A percentile compares a stretch with the other conserved stretches of the same genome.
Evolutionary conservation across 2,113 vertebrate species (phyloP).

Genomic region (Empidonax traillii): DNA sequence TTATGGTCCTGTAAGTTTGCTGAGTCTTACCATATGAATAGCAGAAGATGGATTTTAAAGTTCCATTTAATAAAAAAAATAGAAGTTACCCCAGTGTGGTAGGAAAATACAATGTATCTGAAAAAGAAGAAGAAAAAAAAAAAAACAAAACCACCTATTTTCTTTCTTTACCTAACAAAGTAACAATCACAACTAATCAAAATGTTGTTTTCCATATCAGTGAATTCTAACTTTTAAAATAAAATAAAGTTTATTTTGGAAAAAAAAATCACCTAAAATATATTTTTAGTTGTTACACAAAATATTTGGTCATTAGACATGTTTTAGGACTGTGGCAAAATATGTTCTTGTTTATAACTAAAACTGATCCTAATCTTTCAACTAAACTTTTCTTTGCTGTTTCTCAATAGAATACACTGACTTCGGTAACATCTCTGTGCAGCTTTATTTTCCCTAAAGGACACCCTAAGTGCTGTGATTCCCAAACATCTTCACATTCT

Average conservation of each 20-base stretch:
- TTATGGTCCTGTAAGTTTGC: not conserved
- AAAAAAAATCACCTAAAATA: not conserved
- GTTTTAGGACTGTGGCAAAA: not conserved
- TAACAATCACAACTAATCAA: not conserved
- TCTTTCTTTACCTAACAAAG: not conserved
- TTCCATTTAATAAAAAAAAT: not conserved
- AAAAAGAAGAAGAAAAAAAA: not conserved
- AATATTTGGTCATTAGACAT: not conserved
- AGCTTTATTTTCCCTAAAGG: not conserved
- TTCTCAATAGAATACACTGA: not conserved
- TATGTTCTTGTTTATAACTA: not conserved
- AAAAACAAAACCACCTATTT: not conserved
- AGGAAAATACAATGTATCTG: not conserved
- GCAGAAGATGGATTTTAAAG: not conserved
- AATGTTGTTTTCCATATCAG: not conserved
- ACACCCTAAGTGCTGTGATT: not conserved
- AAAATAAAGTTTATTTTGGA: not conserved
- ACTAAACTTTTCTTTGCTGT: not conserved
- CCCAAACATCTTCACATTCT: not conserved
- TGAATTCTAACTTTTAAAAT: not conserved
- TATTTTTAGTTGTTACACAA: not conserved
- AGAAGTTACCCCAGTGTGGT: not conserved
- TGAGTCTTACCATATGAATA: not conserved
- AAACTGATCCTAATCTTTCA: not conserved
- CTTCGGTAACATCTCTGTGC: accelerated